Base-by-base conservation (phyloP, 2,113 vertebrate genomes). In the Scomber scombrus region DNA sequence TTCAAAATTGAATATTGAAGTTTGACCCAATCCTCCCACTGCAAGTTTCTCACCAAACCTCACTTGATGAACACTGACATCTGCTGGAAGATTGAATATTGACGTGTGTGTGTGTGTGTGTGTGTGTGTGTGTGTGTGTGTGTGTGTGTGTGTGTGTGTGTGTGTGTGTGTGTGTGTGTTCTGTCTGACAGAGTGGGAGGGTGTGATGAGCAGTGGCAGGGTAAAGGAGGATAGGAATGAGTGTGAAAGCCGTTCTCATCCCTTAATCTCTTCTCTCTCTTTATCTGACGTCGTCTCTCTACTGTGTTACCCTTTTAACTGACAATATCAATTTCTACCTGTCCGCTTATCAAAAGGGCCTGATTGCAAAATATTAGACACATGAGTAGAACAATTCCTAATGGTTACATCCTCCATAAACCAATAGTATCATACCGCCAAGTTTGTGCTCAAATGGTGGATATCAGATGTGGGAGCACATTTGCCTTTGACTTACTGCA, bases 51-150 rank as follows among this genome's bases (percentile, higher is more conserved):
- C 21, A 51, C 19, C 14, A 47, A 67, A 54, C 46, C 7, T 65
- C 21, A 60, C 13, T n/a, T 31, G 60, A 68, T 51, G 34, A 69
- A 75, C 29, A 72, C 78, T 86, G 87, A 81, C 85, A 77, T 74
- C 89, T 89, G 65, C 87, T 89, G 87, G 85, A 56, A 51, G 31
- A 19, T 11, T 66, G 5, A 56, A 40, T 56, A 50, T 5, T 64
- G 45, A 64, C 77, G 61, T 1, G 56, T 29, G 12, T 10, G n/a
- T 34, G 40, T 47, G 47, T 51, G 12, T 10, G 1, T 23, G 2
- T 23, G 12, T 13, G 4, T 23, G 12, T 10, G 1, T 23, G 2
- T 23, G 12, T 13, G 4, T 23, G 12, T 10, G 1, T 23, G 2
- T 23, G 12, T 13, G 4, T 23, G 61, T 1, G 56, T 29, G 12